phyloP scores from a whole-genome alignment of 2,113 vertebrate genomes.

The Cichladusa arquata region DNA sequence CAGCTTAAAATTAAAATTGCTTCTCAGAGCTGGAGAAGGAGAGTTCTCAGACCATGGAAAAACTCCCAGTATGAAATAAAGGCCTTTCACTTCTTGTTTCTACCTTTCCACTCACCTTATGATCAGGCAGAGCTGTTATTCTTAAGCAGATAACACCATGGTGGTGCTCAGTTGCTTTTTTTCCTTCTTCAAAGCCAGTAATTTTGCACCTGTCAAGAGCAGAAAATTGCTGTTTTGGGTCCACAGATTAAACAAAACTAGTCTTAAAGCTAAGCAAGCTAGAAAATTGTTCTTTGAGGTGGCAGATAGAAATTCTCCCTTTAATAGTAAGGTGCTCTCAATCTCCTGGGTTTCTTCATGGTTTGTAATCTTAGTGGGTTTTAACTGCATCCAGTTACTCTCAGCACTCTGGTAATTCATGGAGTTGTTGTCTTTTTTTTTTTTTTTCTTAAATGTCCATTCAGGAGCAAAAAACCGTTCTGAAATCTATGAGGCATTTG shows the following conservation, averaged over 20 bases:
- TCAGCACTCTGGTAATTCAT: not conserved
- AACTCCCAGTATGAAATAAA: not conserved
- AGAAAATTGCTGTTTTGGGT: not conserved
- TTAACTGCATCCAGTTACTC: not conserved
- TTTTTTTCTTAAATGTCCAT: not conserved
- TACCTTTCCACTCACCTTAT: not conserved
- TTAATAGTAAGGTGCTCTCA: not conserved
- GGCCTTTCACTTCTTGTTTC: not conserved
- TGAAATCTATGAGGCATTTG: slow-evolving; percentile 96
- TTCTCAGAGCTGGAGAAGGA: not conserved
- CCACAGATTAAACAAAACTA: not conserved
- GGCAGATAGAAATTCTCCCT: not conserved
- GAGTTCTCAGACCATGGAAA: not conserved
- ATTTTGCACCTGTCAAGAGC: not conserved
- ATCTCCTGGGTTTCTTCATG: not conserved
- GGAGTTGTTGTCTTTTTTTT: rapidly evolving
- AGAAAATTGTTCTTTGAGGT: not conserved
- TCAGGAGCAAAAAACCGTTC: slow-evolving; percentile 92
- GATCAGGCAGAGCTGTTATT: not conserved
- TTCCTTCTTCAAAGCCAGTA: not conserved
- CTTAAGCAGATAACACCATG: not conserved
- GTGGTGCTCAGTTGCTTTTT: not conserved
- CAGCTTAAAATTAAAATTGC: not conserved
- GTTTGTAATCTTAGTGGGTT: not conserved
- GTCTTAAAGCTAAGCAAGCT: not conserved